Conservation (phyloP, 2,888 invertebrate species). For the Anthrax anthrax region DNA sequence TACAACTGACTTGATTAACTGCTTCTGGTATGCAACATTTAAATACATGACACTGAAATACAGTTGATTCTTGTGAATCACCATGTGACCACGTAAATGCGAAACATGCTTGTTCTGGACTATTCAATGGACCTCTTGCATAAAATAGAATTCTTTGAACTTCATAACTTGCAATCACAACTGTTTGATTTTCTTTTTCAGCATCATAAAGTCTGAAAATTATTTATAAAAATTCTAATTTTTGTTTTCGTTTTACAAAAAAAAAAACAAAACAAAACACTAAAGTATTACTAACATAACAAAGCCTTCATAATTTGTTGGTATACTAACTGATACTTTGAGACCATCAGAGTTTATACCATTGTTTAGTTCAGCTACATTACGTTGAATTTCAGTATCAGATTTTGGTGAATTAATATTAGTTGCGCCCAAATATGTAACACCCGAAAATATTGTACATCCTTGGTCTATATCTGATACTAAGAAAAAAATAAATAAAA, state of each 20-base stretch:
- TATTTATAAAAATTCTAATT: too few species aligned
- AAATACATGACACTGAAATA: conserved; percentile 96
- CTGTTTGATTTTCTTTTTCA: conserved; percentile 43
- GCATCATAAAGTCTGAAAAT: conserved; percentile 64
- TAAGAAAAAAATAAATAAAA: conserved; percentile 19
- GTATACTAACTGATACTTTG: conserved; percentile 83
- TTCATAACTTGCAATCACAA: conserved; percentile 74
- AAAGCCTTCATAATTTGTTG: conserved; percentile 80
- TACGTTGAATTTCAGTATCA: conserved; percentile 80
- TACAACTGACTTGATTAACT: conserved; percentile 62
- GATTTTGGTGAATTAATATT: conserved; percentile 85
- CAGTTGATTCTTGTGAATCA: conserved; percentile 69
- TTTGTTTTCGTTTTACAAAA: not conserved
- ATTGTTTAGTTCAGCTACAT: conserved; percentile 77
- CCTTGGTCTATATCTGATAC: conserved; percentile 77
- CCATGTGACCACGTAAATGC: conserved; percentile 97
- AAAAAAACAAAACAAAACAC: too few species aligned
- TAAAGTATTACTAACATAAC: conserved; percentile 60
- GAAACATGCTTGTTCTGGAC: conserved; percentile 83
- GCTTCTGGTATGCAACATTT: conserved; percentile 90
- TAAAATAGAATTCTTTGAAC: conserved; percentile 90
- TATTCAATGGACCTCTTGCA: conserved; percentile 73
- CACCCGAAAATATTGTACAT: conserved; percentile 82
- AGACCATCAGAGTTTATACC: conserved; percentile 56
- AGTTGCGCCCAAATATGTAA: conserved; percentile 84